Evolutionary conservation across 2,113 vertebrate species (phyloP), one percentile per base, ranked within the genome.

Genomic region (Poeciliopsis turrubarensis): DNA sequence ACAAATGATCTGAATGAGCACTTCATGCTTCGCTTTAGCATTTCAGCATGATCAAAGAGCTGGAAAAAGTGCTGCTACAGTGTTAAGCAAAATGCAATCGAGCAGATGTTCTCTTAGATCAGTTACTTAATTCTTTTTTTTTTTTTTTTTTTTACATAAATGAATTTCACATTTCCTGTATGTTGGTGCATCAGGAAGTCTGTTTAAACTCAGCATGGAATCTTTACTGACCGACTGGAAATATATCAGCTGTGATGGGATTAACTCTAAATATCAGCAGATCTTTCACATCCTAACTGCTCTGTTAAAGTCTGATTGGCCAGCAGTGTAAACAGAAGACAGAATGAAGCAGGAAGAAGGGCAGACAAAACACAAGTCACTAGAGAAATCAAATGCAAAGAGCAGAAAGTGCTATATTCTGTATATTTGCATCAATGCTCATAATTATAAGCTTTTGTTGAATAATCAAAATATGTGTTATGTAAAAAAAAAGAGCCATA

Each of bases 161-260:
- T 72, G 29, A 31, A 51, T 73, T 64, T 73, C n/a, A 51, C 30
- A 73, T 30, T 64, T 73, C 41, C 14, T 25, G 29, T 17, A 73
- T 32, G 22, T 26, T 6, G 6, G 12, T 32, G 4, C 26, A 26
- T 25, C 41, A 51, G 10, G 34, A 6, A 31, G 61, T 64, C 27
- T 44, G 39, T 63, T 44, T 44, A 72, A 72, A 47, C 13, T 31
- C 19, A 13, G 2, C 11, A 37, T 44, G 19, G 7, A 17, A n/a
- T 13, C 11, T 60, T 29, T 8, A 22, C 32, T 71, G 29, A 27
- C 26, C 19, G 19, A 37, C 11, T 12, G 15, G 57, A 71, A 39
- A 61, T 26, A 17, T 70, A 61, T 71, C 31, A 71, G 32, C 32
- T 34, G n/a, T 63, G 39, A 64, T 29, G 22, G 15, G 37, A 63